These are phyloP conservation scores for Cossypha dichroa DNA, from an alignment of 2,797 vertebrate genomes.

Conservation along the genomic window DNA sequence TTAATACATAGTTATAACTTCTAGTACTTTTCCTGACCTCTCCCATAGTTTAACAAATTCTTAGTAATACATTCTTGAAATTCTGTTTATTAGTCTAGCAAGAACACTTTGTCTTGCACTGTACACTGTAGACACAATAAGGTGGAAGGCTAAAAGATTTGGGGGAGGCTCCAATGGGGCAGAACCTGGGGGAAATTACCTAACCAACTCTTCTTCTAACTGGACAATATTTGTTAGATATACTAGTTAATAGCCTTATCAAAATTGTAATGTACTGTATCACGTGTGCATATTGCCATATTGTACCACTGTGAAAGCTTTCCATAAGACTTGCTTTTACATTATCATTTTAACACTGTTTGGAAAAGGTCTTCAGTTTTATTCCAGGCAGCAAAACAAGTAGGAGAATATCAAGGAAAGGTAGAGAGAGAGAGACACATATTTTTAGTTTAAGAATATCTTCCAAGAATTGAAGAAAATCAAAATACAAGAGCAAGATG, in stretches of 20 bases:
- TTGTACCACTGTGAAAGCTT: not conserved
- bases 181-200: not conserved
- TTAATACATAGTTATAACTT: not conserved
- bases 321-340: not conserved
- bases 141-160: not conserved
- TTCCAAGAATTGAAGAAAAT: not conserved
- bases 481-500: not conserved
- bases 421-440: not conserved
- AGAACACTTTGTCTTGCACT: not conserved
- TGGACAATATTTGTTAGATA: not conserved
- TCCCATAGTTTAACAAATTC: not conserved
- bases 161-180: accelerated
- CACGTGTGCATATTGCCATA: accelerated
- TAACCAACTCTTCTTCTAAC: not conserved
- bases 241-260: not conserved
- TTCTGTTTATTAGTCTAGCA: not conserved
- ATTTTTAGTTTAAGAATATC: not conserved
- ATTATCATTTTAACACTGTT: not conserved
- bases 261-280: not conserved
- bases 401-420: not conserved
- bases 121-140: not conserved
- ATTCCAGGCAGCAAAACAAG: not conserved
- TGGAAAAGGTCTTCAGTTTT: not conserved
- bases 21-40: not conserved
- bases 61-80: not conserved